These are phyloP conservation scores for Dasysyrphus tricinctus DNA, from an alignment of 2,888 invertebrate genomes.

Conservation along the genomic window DNA sequence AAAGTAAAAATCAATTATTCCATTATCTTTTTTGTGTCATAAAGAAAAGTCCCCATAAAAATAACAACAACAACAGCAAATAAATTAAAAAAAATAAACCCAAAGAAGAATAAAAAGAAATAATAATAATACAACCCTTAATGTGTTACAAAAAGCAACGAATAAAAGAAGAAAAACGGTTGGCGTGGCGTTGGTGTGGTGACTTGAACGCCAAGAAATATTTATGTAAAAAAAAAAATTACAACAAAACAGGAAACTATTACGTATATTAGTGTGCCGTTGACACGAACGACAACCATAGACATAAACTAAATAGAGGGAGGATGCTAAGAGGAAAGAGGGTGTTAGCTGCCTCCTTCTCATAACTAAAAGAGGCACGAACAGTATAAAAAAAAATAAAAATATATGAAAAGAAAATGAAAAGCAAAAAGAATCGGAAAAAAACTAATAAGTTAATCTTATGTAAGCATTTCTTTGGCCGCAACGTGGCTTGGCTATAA, in stretches of 20 bases:
- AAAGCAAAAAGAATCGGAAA: conserved; percentile 2
- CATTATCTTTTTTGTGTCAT: conserved; percentile 39
- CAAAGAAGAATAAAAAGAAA: background rate
- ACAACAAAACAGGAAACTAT: conserved; percentile 63
- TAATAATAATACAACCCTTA: conserved; percentile 41
- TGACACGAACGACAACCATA: conserved; percentile 62
- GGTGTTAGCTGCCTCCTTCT: background rate
- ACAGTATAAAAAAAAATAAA: background rate
- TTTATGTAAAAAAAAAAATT: conserved; percentile 6
- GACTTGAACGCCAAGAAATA: conserved; percentile 20
- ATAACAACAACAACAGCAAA: conserved; percentile 26
- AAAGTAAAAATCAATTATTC: conserved; percentile 53
- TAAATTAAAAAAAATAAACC: background rate
- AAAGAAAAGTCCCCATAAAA: conserved; percentile 38
- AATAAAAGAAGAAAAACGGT: conserved; percentile 6
- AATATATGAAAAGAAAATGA: background rate
- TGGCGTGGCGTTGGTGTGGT: too few species aligned
- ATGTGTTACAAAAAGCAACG: conserved; percentile 42
- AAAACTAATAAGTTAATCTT: conserved; percentile 71
- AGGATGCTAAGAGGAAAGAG: conserved; percentile 2
- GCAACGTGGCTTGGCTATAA: conserved; percentile 16
- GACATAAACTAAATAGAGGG: conserved; percentile 27
- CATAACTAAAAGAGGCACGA: background rate
- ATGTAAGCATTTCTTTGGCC: conserved; percentile 54
- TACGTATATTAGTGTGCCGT: conserved; percentile 69